phyloP scores from a whole-genome alignment of 2,113 vertebrate species.

The Apaloderma vittatum region DNA sequence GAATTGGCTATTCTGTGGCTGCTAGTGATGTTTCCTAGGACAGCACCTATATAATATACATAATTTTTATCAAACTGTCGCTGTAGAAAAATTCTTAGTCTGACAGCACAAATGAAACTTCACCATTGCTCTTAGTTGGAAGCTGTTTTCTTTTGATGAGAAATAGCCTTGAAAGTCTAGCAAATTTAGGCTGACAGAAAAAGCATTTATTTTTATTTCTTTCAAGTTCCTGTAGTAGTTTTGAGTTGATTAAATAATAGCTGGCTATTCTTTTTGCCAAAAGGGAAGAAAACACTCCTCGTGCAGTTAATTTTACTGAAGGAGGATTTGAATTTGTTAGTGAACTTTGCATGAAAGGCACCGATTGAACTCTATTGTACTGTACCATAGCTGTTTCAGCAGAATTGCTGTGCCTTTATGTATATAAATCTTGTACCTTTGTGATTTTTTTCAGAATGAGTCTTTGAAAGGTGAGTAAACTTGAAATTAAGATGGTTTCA shows the following conservation, averaged over 20 bases:
- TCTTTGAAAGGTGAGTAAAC: slow-evolving; percentile 27
- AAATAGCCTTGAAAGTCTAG: not conserved
- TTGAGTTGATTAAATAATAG: not conserved
- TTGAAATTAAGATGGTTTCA: slow-evolving; percentile 29
- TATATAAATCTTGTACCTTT: slow-evolving; percentile 57
- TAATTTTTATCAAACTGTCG: not conserved
- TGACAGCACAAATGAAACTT: not conserved
- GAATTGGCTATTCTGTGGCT: not conserved
- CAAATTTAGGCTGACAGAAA: not conserved
- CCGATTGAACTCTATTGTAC: slow-evolving; percentile 65
- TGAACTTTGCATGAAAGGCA: slow-evolving; percentile 65
- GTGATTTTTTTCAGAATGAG: slow-evolving; percentile 53
- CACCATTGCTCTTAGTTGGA: not conserved
- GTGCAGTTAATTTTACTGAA: not conserved
- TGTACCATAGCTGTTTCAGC: slow-evolving; percentile 66
- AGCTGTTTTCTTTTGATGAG: slow-evolving; percentile 1
- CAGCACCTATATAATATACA: not conserved
- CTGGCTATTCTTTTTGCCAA: not conserved
- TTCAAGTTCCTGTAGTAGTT: not conserved
- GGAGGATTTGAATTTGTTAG: slow-evolving; percentile 42
- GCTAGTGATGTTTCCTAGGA: not conserved
- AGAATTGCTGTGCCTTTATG: slow-evolving; percentile 74
- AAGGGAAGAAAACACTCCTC: not conserved
- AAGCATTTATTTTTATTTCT: not conserved
- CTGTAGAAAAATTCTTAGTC: not conserved